phyloP scores from a whole-genome alignment of 2,888 invertebrate species.

The Acanthosoma haemorrhoidale region DNA sequence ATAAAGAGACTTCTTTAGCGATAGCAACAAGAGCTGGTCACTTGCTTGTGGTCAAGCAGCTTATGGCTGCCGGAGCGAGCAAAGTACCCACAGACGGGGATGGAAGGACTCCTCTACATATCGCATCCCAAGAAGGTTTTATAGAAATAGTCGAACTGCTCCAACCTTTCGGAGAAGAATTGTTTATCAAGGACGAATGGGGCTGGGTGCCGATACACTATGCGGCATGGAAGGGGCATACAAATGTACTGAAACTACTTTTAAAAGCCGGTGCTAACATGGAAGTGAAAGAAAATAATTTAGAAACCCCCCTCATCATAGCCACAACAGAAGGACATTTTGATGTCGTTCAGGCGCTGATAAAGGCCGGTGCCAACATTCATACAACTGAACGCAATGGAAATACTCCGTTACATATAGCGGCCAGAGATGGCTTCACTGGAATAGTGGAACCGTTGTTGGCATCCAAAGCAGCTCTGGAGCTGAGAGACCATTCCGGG shows the following conservation, averaged over 20 bases:
- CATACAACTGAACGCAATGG: neutral
- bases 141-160: constrained; percentile 64
- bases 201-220: too few relatives aligned
- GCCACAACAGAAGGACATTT: neutral
- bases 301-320: neutral
- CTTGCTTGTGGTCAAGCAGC: too few relatives aligned
- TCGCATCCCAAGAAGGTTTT: constrained; percentile 82
- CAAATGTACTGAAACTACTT: too few relatives aligned
- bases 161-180: constrained; percentile 63
- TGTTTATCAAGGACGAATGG: too few relatives aligned
- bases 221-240: too few relatives aligned
- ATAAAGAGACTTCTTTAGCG: too few relatives aligned
- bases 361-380: neutral
- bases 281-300: too few relatives aligned
- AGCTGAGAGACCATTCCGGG: too few relatives aligned
- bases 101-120: constrained; percentile 85
- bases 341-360: neutral
- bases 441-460: neutral
- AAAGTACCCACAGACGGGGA: too few relatives aligned
- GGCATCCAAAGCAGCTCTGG: neutral
- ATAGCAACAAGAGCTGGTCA: too few relatives aligned
- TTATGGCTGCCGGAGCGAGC: too few relatives aligned
- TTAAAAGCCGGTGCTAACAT: too few relatives aligned
- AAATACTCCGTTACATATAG: neutral
- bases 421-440: neutral